Conservation (phyloP, 1,140 invertebrate species). For the Berghia stephanieae region DNA sequence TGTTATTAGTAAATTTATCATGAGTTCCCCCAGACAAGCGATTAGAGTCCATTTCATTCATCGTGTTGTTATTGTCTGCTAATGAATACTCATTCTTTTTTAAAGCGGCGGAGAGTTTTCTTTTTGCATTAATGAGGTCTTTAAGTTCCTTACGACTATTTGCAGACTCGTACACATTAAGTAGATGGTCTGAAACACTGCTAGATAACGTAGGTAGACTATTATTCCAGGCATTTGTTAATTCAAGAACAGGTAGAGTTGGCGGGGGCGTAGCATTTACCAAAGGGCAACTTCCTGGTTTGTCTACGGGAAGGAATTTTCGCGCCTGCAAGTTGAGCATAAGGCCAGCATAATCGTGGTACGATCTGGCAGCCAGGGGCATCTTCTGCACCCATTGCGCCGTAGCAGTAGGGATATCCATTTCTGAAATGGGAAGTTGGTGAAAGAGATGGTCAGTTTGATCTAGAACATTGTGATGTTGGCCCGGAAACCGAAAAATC, state of each 20-base stretch:
- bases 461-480: neutral
- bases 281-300: slow-evolving; percentile 37
- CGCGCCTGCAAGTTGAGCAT: slow-evolving; percentile 33
- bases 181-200: slow-evolving; percentile 14
- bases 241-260: slow-evolving; percentile 19
- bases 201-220: slow-evolving; percentile 36
- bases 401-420: slow-evolving; percentile 32
- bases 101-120: neutral
- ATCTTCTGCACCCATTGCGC: slow-evolving; percentile 42
- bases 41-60: neutral
- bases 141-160: slow-evolving; percentile 12
- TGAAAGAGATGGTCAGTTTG: neutral
- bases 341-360: slow-evolving; percentile 36
- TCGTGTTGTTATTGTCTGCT: neutral
- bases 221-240: slow-evolving; percentile 36
- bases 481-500: slow-evolving; percentile 25
- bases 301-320: slow-evolving; percentile 10
- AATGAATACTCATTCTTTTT: neutral
- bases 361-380: slow-evolving; percentile 36
- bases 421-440: slow-evolving; percentile 24
- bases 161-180: slow-evolving; percentile 27
- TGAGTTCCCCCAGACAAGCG: neutral
- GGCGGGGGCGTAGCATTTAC: slow-evolving; percentile 21
- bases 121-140: slow-evolving; percentile 24
- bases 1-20: neutral